Conservation (phyloP, 2,797 vertebrate genomes). For the Calcarius lapponicus region DNA sequence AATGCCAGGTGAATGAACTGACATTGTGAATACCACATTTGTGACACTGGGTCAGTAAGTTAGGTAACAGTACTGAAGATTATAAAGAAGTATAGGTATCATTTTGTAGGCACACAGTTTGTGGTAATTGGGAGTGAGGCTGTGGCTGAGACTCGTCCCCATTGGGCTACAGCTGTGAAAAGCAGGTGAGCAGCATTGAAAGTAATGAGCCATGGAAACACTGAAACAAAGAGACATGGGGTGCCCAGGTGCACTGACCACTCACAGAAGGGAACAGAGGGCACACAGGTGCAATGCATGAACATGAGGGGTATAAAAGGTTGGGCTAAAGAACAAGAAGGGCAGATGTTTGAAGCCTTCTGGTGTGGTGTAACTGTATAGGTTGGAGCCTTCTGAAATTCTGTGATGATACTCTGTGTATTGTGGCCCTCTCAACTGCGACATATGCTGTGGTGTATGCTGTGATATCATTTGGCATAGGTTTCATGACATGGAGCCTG, state of each 20-base stretch:
- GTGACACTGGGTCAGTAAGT: neutral
- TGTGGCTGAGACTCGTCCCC: fast-evolving
- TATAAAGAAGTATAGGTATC: neutral
- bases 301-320: neutral
- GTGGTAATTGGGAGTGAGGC: neutral
- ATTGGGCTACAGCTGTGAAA: neutral
- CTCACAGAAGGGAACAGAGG: neutral
- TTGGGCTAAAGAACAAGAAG: neutral
- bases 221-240: neutral
- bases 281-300: neutral
- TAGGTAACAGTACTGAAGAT: neutral
- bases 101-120: neutral
- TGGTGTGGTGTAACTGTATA: neutral
- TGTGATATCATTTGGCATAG: neutral
- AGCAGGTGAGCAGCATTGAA: neutral
- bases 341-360: neutral
- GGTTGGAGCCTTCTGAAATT: neutral
- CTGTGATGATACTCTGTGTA: too few relatives aligned
- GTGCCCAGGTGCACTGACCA: neutral
- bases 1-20: neutral
- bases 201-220: neutral
- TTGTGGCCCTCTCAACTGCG: neutral
- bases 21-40: neutral
- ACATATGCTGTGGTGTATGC: neutral
- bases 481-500: neutral